These are phyloP conservation scores for Tetranychus urticae DNA, from an alignment of 1,140 invertebrate species.

Conservation along the genomic window DNA sequence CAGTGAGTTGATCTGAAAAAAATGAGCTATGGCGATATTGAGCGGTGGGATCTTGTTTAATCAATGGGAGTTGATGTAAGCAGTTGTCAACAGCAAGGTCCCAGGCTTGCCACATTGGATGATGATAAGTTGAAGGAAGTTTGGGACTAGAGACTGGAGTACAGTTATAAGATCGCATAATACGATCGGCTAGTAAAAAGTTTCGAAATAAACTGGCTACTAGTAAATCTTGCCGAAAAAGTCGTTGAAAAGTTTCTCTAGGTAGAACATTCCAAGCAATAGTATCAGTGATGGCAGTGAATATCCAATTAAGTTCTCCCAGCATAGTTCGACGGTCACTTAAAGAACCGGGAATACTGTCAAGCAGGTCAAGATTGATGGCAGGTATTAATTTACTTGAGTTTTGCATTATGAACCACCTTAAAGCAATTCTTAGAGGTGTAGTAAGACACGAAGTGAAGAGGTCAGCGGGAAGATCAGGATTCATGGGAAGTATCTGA, in stretches of 20 bases:
- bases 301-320: constrained; percentile 98
- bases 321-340: constrained; percentile 89
- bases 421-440: constrained; percentile 83
- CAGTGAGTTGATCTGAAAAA: constrained; percentile 92
- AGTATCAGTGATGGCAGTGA: constrained; percentile 98
- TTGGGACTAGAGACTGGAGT: constrained; percentile 71
- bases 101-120: constrained; percentile 61
- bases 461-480: constrained; percentile 90
- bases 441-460: constrained; percentile 95
- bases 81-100: constrained; percentile 84
- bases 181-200: constrained; percentile 83
- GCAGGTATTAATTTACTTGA: constrained; percentile 53
- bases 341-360: constrained; percentile 81
- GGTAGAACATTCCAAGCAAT: constrained; percentile 95
- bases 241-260: constrained; percentile 74
- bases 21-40: constrained; percentile 49
- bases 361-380: constrained; percentile 55
- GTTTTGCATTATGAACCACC: constrained; percentile 77
- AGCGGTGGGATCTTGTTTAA: constrained; percentile 24
- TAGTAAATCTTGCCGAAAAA: constrained; percentile 92
- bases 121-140: constrained; percentile 64
- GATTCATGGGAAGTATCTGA: constrained; percentile 87
- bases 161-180: constrained; percentile 87
- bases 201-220: constrained; percentile 93
- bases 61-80: constrained; percentile 61